Base-by-base conservation (phyloP, 2,113 vertebrate genomes). In the Takifugu bimaculatus region DNA sequence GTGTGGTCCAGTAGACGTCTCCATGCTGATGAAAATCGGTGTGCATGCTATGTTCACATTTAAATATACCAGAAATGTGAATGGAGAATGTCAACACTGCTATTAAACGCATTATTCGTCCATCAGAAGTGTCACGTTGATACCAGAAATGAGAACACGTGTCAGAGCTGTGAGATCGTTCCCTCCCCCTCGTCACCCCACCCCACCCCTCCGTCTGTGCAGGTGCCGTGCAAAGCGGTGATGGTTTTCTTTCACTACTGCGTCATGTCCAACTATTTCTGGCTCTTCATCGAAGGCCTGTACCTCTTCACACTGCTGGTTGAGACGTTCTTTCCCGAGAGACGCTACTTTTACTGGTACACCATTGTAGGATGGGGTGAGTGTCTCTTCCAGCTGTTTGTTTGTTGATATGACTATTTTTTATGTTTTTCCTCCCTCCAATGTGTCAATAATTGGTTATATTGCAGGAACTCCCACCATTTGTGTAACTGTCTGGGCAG, bases 231-330 rank as follows among this genome's bases (percentile, higher is more conserved):
- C 78, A 98, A 96, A 85, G 92, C 96, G 0, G 91, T 97, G 60
- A 96, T 99, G 97, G 93, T 98, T 61, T 99, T 99, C 89, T 98
- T 98, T 75, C 97, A 99, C 81, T 99, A 98, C 89, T 99, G 97
- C 0, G 97, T 99, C 29, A 96, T 99, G 94, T 98, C 97, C 85
- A 99, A 99, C 88, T 99, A 99, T 82, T 97, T 99, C 91, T 99
- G 97, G 97, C 93, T 99, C 44, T 99, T 99, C 86, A 97, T 99
- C 1, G 97, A 99, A 64, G 97, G 97, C 4, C 77, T 99, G 52
- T 99, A 99, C 81, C 96, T 99, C 66, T 99, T 99, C 87, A 99
- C 97, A 0, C 81, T 99, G 73, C 55, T 99, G 78, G 96, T 99
- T 63, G 96, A 99, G 75, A 99, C 97, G 10, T 99, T 99, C 86